A percentile compares a stretch with the other conserved stretches of the same genome.
Evolutionary conservation across 2,888 invertebrate genomes (phyloP).

Genomic region (Leptopilina syphax): DNA sequence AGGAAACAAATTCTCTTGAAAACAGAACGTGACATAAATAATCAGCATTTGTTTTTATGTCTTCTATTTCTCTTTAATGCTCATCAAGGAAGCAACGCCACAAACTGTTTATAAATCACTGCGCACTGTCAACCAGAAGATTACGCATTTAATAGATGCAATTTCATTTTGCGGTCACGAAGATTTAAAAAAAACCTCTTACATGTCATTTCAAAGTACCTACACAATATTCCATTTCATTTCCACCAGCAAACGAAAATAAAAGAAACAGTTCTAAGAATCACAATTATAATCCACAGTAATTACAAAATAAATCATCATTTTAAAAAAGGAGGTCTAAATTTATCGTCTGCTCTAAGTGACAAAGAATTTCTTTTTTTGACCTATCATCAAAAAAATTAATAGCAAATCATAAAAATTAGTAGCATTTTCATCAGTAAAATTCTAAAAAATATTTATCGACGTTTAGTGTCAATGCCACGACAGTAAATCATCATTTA

Average conservation of each 20-base stretch:
- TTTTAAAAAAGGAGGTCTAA: too few relatives aligned
- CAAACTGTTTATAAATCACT: constrained; percentile 57
- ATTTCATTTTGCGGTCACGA: constrained; percentile 53
- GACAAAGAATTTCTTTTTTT: too few relatives aligned
- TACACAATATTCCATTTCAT: not conserved
- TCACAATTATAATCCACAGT: too few relatives aligned
- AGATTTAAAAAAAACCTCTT: constrained; percentile 12
- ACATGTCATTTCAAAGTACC: constrained; percentile 1
- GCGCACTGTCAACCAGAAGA: constrained; percentile 45
- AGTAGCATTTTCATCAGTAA: too few relatives aligned
- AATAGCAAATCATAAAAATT: too few relatives aligned
- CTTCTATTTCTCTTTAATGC: constrained; percentile 50
- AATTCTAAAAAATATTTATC: too few relatives aligned
- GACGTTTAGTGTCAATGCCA: too few relatives aligned
- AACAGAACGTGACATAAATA: constrained; percentile 2
- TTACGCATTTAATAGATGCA: constrained; percentile 49
- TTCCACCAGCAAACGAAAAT: not conserved
- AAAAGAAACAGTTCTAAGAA: not conserved
- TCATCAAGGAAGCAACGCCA: constrained; percentile 48
- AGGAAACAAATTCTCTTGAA: not conserved
- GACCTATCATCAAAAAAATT: too few relatives aligned
- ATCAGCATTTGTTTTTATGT: not conserved
- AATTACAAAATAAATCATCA: not conserved
- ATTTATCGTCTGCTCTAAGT: too few relatives aligned
- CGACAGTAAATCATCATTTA: too few relatives aligned